Evolutionary conservation across 2,113 vertebrate genomes (phyloP), one percentile per base, ranked within the genome.

Genomic region (Prunella fulvescens): DNA sequence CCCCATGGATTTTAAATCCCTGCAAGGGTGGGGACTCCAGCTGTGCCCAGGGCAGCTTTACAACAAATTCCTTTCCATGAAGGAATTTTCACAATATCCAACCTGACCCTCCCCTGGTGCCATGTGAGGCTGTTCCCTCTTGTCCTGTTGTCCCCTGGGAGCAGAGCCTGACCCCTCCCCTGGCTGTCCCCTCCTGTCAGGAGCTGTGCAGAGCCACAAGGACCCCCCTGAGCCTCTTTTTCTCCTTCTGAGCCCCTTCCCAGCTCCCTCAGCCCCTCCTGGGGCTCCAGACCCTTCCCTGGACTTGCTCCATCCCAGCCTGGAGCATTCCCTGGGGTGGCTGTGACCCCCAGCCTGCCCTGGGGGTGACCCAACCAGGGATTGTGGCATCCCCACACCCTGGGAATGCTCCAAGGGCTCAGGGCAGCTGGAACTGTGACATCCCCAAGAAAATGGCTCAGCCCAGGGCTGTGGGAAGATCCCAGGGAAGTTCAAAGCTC

Each of bases 31-130:
- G 19, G 4, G 20, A 17, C 20, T 39, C 37, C 54, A 20, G 0
- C n/a, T 1, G 22, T 22, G 40, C 42, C 44, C 78, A 9, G 44
- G 31, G 65, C 35, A 50, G 80, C 3, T 66, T 15, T 1, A 17
- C 35, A 17, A 0, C 13, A n/a, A n/a, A n/a, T n/a, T n/a, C 61
- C 6, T 67, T 44, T 2, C 53, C 62, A 51, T 0, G 45, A 31
- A 8, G 45, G 40, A 15, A 53, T 69, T 12, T 23, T 9, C 28
- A 1, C 18, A 8, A 15, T 6, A 7, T 39, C 22, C 62, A 60
- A 5, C 11, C 45, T 8, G 1, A 58, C 0, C 14, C n/a, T 4
- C 3, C 15, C 8, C 40, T n/a, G 28, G 50, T n/a, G n/a, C n/a
- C n/a, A n/a, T n/a, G n/a, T n/a, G 47, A 12, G 58, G 69, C 58